Conservation (phyloP, 2,888 invertebrate genomes). For the Leptarthrus brevirostris region DNA sequence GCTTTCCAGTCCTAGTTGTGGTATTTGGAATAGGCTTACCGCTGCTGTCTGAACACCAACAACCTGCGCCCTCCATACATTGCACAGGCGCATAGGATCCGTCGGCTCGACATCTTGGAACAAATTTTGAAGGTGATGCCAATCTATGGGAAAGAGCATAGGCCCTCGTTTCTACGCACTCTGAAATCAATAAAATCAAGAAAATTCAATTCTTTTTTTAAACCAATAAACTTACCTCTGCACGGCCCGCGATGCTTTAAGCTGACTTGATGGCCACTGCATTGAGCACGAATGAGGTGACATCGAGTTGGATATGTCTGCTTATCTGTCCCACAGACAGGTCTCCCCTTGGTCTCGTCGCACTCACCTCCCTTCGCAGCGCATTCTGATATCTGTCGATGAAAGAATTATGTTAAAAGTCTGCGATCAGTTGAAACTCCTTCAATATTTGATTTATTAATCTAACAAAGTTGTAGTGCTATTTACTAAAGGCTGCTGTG, state of each 20-base stretch:
- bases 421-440: too few relatives aligned
- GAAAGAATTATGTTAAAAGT: neutral
- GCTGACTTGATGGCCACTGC: slow-evolving; percentile 78
- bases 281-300: slow-evolving; percentile 80
- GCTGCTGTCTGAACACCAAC: slow-evolving; percentile 91
- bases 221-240: slow-evolving; percentile 72
- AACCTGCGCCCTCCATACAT: slow-evolving; percentile 82
- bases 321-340: slow-evolving; percentile 73
- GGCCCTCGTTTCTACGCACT: slow-evolving; percentile 68
- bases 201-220: neutral
- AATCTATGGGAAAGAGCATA: slow-evolving; percentile 67
- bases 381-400: slow-evolving; percentile 64
- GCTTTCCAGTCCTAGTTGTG: slow-evolving; percentile 76
- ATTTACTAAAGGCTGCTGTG: slow-evolving; percentile 6
- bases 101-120: slow-evolving; percentile 84
- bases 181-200: slow-evolving; percentile 62
- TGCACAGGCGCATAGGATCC: slow-evolving; percentile 88
- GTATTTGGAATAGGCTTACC: slow-evolving; percentile 87
- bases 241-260: slow-evolving; percentile 81
- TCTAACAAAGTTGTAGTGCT: neutral
- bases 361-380: slow-evolving; percentile 66
- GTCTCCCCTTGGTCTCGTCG: slow-evolving; percentile 65
- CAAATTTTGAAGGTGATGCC: slow-evolving; percentile 71
- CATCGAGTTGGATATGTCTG: slow-evolving; percentile 85
- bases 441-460: neutral